Conservation (phyloP, 2,888 invertebrate species). For the Hedychridium roseum region DNA sequence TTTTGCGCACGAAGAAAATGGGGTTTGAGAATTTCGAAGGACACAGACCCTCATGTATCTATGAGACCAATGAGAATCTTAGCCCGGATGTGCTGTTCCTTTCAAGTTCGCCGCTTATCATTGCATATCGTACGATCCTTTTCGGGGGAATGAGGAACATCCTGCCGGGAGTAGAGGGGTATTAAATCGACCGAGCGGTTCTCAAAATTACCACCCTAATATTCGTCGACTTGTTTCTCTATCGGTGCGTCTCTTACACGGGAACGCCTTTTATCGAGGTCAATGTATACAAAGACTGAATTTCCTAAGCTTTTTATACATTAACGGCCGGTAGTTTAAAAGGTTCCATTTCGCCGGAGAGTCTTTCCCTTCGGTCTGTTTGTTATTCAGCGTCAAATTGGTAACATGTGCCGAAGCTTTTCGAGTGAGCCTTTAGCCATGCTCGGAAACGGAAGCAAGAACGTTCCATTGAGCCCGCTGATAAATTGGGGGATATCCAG, state of each 20-base stretch:
- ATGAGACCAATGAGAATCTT: too few species aligned
- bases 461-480: constrained; percentile 12
- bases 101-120: constrained; percentile 38
- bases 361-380: too few species aligned
- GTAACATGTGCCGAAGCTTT: constrained; percentile 2
- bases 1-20: too few species aligned
- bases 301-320: too few species aligned
- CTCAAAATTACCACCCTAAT: constrained; percentile 28
- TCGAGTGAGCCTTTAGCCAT: constrained; percentile 3
- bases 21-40: too few species aligned
- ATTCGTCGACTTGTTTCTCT: constrained; percentile 10
- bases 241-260: too few species aligned
- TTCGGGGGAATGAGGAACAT: constrained; percentile 33
- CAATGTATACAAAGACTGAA: too few species aligned
- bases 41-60: too few species aligned
- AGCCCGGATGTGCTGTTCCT: constrained; percentile 31
- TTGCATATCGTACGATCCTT: constrained; percentile 31
- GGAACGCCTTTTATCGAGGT: too few species aligned
- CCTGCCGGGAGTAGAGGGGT: constrained; percentile 30
- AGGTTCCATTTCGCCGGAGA: too few species aligned
- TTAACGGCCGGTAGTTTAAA: too few species aligned
- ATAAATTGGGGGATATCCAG: constrained; percentile 27
- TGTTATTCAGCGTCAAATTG: too few species aligned
- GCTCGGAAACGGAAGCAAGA: constrained; percentile 4
- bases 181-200: constrained; percentile 30